Conservation (phyloP, 2,113 vertebrate genomes). For the Hylia prasina region DNA sequence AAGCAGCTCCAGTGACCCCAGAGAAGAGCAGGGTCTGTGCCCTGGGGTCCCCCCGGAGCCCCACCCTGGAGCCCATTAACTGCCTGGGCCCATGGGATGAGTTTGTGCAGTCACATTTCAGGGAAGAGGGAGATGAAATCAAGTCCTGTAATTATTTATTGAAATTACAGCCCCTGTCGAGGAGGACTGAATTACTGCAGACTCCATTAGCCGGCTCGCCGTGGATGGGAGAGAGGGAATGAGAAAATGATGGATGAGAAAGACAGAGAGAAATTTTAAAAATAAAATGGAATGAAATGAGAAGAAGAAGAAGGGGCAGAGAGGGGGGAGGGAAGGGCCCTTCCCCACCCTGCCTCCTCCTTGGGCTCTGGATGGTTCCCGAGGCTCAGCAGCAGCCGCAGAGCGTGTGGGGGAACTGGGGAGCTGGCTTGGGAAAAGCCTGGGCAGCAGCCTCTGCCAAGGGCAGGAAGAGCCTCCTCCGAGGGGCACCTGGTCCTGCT, state of each 20-base stretch:
- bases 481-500: rapidly evolving
- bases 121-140: slow-evolving; percentile 47
- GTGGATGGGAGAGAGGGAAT: slow-evolving; percentile 63
- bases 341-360: background rate
- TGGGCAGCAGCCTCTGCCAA: rapidly evolving
- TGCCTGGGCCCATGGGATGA: background rate
- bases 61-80: background rate
- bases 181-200: slow-evolving; percentile 67
- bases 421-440: background rate
- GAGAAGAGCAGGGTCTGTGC: background rate
- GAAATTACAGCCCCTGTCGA: slow-evolving; percentile 63
- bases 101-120: background rate
- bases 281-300: slow-evolving; percentile 30
- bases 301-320: background rate
- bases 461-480: background rate
- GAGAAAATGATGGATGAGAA: slow-evolving; percentile 72
- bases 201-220: slow-evolving; percentile 67
- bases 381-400: background rate
- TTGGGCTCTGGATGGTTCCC: rapidly evolving
- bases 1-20: background rate
- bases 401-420: rapidly evolving
- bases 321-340: background rate
- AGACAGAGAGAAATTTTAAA: slow-evolving; percentile 46
- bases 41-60: background rate
- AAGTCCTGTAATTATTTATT: slow-evolving; percentile 66